Conservation (phyloP, 2,888 invertebrate genomes). For the Callosobruchus maculatus region DNA sequence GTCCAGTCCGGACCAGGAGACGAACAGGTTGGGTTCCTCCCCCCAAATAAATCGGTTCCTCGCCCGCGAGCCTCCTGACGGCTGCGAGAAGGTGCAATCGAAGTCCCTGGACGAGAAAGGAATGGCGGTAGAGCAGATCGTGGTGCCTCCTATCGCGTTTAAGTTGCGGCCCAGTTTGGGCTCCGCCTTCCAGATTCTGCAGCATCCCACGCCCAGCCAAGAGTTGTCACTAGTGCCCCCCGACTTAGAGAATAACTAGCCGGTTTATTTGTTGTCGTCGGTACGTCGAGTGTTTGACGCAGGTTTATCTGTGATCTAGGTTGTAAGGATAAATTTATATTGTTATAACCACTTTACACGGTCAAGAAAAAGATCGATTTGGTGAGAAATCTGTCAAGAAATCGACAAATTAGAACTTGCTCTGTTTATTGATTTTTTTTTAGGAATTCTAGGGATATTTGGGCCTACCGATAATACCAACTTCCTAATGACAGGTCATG, state of each 20-base stretch:
- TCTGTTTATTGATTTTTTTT: too few species aligned
- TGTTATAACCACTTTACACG: too few species aligned
- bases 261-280: neutral
- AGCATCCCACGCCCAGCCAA: constrained; percentile 37
- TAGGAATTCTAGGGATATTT: too few species aligned
- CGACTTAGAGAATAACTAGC: constrained; percentile 26
- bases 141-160: constrained; percentile 64
- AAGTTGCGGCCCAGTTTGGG: constrained; percentile 75
- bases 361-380: neutral
- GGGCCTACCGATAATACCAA: too few species aligned
- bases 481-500: too few species aligned
- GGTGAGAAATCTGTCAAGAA: too few species aligned
- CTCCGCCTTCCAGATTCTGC: constrained; percentile 76
- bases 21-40: constrained; percentile 70
- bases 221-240: constrained; percentile 42
- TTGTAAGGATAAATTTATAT: neutral
- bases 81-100: constrained; percentile 77
- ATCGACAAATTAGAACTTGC: too few species aligned
- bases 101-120: constrained; percentile 31
- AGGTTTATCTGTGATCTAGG: constrained; percentile 5
- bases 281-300: neutral
- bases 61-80: constrained; percentile 84
- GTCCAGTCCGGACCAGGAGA: constrained; percentile 72
- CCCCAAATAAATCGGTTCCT: constrained; percentile 82
- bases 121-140: constrained; percentile 18